Base-by-base conservation (phyloP, 2,113 vertebrate species). In the Columbina picui region DNA sequence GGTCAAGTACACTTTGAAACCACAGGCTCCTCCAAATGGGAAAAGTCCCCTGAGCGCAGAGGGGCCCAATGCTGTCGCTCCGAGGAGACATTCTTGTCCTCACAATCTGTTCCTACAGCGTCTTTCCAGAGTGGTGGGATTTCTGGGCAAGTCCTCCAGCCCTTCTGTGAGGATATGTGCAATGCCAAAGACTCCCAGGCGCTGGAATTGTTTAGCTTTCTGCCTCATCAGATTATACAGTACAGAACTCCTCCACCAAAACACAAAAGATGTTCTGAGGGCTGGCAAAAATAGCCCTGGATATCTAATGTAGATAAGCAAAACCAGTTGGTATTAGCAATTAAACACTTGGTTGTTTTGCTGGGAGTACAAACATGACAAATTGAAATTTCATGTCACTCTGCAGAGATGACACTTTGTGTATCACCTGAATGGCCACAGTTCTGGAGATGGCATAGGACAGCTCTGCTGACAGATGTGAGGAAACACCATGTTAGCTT, bases 51-150 rank as follows among this genome's bases (percentile, higher is more conserved):
- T 38, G 39, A 59, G 11, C 17, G 43, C 38, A 47, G 27, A 41
- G 50, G 5, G 12, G 10, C 11, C 25, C 67, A 69, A 2, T 0
- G 3, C 5, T 55, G 32, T n/a, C 2, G 0, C 21, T 80, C 41
- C 67, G 34, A 85, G 13, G 43, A 88, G n/a, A 79, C 27, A 14
- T 60, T 70, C 1, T 2, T 10, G 5, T 49, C 65, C 26, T 71
- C n/a, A n/a, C 6, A 71, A 14, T 19, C 39, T 71, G 30, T 6
- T 87, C 16, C 22, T 63, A 12, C 18, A 84, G 14, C 29, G 36
- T 12, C n/a, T 70, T 82, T 87, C 19, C 49, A 69, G 21, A 52
- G 6, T 10, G 7, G 22, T 36, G 53, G n/a, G 30, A 73, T 67
- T 70, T 75, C 60, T 65, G 38, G 12, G 39, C 36, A 63, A 63